A percentile compares a stretch with the other conserved stretches of the same genome.
Evolutionary conservation across 1,140 invertebrate genomes (phyloP).

Genomic region (Solen grandis): DNA sequence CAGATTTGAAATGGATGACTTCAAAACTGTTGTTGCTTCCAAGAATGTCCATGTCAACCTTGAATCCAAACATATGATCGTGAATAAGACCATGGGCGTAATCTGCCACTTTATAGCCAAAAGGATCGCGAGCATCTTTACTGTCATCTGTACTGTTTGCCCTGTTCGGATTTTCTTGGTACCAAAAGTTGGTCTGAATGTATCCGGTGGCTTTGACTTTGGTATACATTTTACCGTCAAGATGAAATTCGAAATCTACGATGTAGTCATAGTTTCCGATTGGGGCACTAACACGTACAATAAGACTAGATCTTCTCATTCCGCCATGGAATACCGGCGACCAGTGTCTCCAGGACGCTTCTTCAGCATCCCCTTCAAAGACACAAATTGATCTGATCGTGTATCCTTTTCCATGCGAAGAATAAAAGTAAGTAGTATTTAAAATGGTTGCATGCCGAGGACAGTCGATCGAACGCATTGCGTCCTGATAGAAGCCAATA

Average conservation of each 20-base stretch:
- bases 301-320: slow-evolving; percentile 60
- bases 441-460: slow-evolving; percentile 67
- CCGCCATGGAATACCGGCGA: slow-evolving; percentile 64
- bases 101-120: slow-evolving; percentile 58
- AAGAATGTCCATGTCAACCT: slow-evolving; percentile 65
- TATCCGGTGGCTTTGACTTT: slow-evolving; percentile 54
- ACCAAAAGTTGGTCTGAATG: slow-evolving; percentile 47
- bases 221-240: slow-evolving; percentile 55
- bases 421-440: slow-evolving; percentile 56
- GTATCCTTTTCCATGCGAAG: slow-evolving; percentile 28
- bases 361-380: slow-evolving; percentile 70
- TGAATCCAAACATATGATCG: slow-evolving; percentile 69
- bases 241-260: slow-evolving; percentile 72
- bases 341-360: slow-evolving; percentile 64
- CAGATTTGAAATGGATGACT: slow-evolving; percentile 41
- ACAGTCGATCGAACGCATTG: slow-evolving; percentile 68
- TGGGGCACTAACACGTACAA: slow-evolving; percentile 64
- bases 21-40: slow-evolving; percentile 65
- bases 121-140: slow-evolving; percentile 30
- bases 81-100: slow-evolving; percentile 62
- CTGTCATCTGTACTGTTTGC: background rate
- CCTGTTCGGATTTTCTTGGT: slow-evolving; percentile 25
- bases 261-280: slow-evolving; percentile 76
- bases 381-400: slow-evolving; percentile 70
- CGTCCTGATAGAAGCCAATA: background rate